A percentile compares a stretch with the other conserved stretches of the same genome.
Evolutionary conservation across 2,797 vertebrate genomes (phyloP).

Genomic region (Alcedo quadribrachys): DNA sequence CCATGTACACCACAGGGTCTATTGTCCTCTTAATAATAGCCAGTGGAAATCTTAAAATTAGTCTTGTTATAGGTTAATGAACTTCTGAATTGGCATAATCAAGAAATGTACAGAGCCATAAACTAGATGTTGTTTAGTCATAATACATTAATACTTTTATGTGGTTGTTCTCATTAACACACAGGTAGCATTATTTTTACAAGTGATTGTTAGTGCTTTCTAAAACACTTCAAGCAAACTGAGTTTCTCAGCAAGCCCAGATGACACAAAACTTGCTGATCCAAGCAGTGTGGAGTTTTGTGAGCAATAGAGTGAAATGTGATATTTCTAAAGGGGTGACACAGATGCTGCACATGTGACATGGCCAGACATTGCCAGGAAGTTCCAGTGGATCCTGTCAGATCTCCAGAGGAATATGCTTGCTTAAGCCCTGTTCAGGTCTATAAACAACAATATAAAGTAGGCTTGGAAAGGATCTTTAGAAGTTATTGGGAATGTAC

Average conservation of each 20-base stretch:
- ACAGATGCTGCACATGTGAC: fast-evolving
- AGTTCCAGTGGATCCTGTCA: not conserved
- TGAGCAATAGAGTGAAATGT: not conserved
- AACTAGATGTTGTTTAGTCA: not conserved
- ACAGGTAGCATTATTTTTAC: not conserved
- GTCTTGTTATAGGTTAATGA: not conserved
- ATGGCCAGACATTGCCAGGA: fast-evolving
- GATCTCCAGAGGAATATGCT: not conserved
- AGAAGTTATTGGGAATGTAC: not conserved
- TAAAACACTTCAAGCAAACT: not conserved
- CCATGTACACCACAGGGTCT: not conserved
- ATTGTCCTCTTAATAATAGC: not conserved
- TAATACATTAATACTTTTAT: not conserved
- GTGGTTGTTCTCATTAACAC: not conserved
- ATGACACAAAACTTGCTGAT: not conserved
- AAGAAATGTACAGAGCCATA: not conserved
- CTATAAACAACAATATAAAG: not conserved
- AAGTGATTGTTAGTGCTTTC: not conserved
- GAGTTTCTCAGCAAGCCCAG: not conserved
- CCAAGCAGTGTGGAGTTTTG: not conserved
- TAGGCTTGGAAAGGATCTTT: not conserved
- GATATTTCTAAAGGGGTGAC: not conserved
- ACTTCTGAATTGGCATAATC: not conserved
- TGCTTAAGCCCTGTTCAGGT: not conserved
- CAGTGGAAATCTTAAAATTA: not conserved